A percentile compares a stretch with the other conserved stretches of the same genome.
These are phyloP conservation scores for Chromis chromis DNA, from an alignment of 2,797 vertebrate genomes.

Conservation along the genomic window DNA sequence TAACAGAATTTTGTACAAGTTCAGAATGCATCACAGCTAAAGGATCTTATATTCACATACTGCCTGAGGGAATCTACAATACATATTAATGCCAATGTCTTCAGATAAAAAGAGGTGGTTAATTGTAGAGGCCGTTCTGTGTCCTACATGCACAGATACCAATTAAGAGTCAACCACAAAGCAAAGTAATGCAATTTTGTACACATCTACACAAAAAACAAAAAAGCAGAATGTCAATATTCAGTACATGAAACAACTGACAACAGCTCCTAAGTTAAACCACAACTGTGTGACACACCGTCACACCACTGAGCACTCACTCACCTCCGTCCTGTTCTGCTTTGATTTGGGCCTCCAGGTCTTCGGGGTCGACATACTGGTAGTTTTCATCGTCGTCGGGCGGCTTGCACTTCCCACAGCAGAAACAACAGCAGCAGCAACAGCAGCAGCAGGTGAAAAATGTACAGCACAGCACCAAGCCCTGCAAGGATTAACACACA, in stretches of 20 bases:
- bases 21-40: no score
- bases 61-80: background rate
- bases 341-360: conserved; percentile 90
- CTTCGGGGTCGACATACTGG: conserved; percentile 88
- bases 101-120: background rate
- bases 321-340: conserved; percentile 84
- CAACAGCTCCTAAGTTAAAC: no score
- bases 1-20: no score
- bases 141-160: no score
- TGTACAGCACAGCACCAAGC: conserved; percentile 85
- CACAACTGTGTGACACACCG: no score
- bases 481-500: conserved; percentile 70
- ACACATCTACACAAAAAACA: background rate
- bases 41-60: no score
- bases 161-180: background rate
- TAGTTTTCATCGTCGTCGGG: conserved; percentile 87
- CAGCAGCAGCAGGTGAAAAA: conserved; percentile 91
- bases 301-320: background rate
- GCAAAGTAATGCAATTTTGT: background rate
- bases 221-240: no score
- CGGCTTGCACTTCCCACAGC: conserved; percentile 89
- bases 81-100: background rate
- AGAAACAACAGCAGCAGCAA: conserved; percentile 93
- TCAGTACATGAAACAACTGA: no score
- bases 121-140: background rate